Percentiles rank a stretch among this genome's conserved stretches.
These are phyloP conservation scores for Pseudopipra pipra DNA, from an alignment of 2,113 vertebrate genomes.

Conservation along the genomic window DNA sequence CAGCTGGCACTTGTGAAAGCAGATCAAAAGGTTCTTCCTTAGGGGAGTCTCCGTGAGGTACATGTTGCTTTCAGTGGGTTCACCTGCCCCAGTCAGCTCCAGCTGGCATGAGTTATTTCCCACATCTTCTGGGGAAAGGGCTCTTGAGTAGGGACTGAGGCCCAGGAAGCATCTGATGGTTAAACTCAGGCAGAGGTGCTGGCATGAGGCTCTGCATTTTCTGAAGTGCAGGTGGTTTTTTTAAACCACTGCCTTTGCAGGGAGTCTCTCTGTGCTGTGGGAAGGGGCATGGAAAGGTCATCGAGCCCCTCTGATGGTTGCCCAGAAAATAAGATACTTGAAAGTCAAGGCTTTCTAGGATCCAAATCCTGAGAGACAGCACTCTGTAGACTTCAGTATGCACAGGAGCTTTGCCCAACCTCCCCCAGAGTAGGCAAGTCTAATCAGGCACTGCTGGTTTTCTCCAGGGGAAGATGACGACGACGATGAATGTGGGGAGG, in stretches of 20 bases:
- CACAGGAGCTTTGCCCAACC: background rate
- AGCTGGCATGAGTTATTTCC: background rate
- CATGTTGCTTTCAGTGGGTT: fast-evolving
- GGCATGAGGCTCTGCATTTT: background rate
- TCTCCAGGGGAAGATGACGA: slow-evolving; percentile 84
- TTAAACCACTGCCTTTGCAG: background rate
- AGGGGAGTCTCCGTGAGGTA: background rate
- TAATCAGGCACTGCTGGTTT: background rate
- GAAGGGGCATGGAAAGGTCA: background rate
- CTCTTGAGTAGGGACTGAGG: background rate
- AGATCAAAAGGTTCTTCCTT: background rate
- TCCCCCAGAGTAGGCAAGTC: background rate
- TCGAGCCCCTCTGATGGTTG: fast-evolving
- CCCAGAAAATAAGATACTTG: background rate
- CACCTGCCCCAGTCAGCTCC: fast-evolving
- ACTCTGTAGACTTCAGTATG: background rate
- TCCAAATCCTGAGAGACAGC: background rate
- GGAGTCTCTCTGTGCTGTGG: background rate
- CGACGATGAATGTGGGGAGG: slow-evolving; percentile 86
- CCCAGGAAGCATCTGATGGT: background rate
- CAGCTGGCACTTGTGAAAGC: background rate
- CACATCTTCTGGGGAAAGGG: background rate
- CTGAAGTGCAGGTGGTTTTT: background rate
- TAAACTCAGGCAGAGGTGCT: background rate
- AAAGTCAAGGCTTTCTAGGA: background rate